These are phyloP conservation scores for Pandion haliaetus DNA, from an alignment of 2,113 vertebrate species.

Conservation along the genomic window DNA sequence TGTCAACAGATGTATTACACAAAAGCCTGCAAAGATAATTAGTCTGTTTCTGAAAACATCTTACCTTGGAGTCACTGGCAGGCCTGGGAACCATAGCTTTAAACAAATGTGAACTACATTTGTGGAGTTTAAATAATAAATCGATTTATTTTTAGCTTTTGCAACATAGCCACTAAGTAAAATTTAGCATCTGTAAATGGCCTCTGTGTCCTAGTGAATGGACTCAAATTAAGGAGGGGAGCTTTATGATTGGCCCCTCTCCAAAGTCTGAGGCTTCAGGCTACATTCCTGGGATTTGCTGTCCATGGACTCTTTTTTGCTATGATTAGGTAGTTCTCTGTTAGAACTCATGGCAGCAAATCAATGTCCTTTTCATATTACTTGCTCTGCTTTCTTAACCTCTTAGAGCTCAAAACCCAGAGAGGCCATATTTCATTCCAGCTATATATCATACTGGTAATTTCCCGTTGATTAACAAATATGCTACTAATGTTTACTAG, in stretches of 20 bases:
- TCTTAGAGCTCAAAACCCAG: conserved; percentile 35
- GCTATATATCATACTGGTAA: conserved; percentile 38
- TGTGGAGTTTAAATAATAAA: conserved; percentile 32
- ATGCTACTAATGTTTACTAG: conserved; percentile 30
- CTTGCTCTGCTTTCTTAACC: conserved; percentile 48
- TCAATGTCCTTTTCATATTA: conserved; percentile 54
- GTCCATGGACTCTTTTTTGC: conserved; percentile 25
- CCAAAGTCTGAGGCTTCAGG: conserved; percentile 49
- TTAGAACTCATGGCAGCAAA: conserved; percentile 8
- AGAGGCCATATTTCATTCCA: conserved; percentile 18
- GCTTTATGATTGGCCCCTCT: conserved; percentile 14
- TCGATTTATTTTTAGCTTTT: conserved; percentile 43
- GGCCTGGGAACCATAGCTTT: conserved; percentile 2
- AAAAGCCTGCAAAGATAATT: conserved; percentile 1
- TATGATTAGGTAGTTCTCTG: conserved; percentile 36
- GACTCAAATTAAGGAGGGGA: neutral
- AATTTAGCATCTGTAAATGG: conserved; percentile 54
- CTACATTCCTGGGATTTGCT: conserved; percentile 38
- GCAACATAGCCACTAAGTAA: neutral
- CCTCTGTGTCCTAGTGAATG: conserved; percentile 37
- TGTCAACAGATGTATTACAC: neutral
- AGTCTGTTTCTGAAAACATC: neutral
- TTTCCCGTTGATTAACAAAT: conserved; percentile 45
- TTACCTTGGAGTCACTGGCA: neutral
- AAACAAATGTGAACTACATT: conserved; percentile 11